Evolutionary conservation across 2,888 invertebrate genomes (phyloP).

Genomic region (Bellardia pandia): DNA sequence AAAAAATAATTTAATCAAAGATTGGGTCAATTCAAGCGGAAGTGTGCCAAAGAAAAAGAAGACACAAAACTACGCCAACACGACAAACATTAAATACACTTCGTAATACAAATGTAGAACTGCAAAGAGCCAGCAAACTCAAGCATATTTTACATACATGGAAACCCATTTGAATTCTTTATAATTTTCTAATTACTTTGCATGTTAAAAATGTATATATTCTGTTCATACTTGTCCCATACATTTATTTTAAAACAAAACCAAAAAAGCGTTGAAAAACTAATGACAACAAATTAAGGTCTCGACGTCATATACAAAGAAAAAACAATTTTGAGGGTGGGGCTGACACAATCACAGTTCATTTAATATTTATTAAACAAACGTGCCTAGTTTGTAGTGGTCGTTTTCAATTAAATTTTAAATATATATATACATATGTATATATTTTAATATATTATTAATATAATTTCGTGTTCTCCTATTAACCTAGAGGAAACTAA

Average conservation of each 20-base stretch:
- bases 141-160: background rate
- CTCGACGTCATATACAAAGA: conserved; percentile 30
- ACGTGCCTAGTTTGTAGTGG: background rate
- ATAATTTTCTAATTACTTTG: conserved; percentile 57
- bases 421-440: background rate
- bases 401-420: background rate
- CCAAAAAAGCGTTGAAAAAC: conserved; percentile 8
- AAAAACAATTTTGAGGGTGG: conserved; percentile 55
- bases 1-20: conserved; percentile 17
- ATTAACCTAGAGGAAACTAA: conserved; percentile 40
- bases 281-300: conserved; percentile 48
- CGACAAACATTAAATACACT: conserved; percentile 15
- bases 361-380: conserved; percentile 25
- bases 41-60: conserved; percentile 60
- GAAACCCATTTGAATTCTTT: conserved; percentile 48
- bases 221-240: background rate
- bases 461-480: conserved; percentile 10
- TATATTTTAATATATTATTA: too few relatives aligned
- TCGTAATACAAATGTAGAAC: background rate
- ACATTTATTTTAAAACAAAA: conserved; percentile 34
- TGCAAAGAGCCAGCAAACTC: conserved; percentile 15
- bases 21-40: conserved; percentile 61
- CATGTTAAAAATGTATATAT: conserved; percentile 56
- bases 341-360: conserved; percentile 48
- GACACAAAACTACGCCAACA: conserved; percentile 32